phyloP scores from a whole-genome alignment of 2,888 invertebrate genomes.

The Mythimna lalbum region DNA sequence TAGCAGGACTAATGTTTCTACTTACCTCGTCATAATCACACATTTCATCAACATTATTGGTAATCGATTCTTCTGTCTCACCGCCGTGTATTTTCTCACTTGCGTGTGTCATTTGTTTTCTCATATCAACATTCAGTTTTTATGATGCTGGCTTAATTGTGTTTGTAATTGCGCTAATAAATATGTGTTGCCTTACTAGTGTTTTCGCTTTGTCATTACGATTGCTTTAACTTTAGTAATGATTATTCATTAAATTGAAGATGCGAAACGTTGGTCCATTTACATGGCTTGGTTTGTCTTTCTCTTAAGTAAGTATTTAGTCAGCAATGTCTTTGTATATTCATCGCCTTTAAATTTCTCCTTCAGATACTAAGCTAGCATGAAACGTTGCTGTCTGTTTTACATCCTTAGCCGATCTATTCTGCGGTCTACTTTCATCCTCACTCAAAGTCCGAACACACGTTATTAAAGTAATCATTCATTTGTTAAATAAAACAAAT shows the following conservation, averaged over 20 bases:
- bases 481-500: slow-evolving; percentile 61
- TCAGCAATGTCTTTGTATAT: slow-evolving; percentile 19
- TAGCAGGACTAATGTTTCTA: slow-evolving; percentile 26
- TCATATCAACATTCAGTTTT: slow-evolving; percentile 34
- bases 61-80: slow-evolving; percentile 29
- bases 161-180: slow-evolving; percentile 49
- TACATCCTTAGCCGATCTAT: slow-evolving; percentile 29
- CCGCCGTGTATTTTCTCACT: slow-evolving; percentile 1
- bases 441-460: slow-evolving; percentile 31
- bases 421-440: slow-evolving; percentile 46
- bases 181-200: slow-evolving; percentile 19
- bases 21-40: slow-evolving; percentile 39
- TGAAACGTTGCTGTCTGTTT: slow-evolving; percentile 22
- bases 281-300: slow-evolving; percentile 8
- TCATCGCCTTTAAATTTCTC: slow-evolving; percentile 13
- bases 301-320: slow-evolving; percentile 18
- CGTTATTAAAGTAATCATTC: slow-evolving; percentile 61
- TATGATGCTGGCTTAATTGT: slow-evolving; percentile 41
- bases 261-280: slow-evolving; percentile 18
- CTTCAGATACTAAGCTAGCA: slow-evolving; percentile 19
- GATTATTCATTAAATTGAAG: slow-evolving; percentile 3
- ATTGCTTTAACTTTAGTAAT: slow-evolving; percentile 14
- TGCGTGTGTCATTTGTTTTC: slow-evolving; percentile 44
- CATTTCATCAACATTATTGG: slow-evolving; percentile 48
- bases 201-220: slow-evolving; percentile 26